These are phyloP conservation scores for Proteles cristata DNA, from an alignment of 2,113 vertebrate genomes.

Conservation along the genomic window DNA sequence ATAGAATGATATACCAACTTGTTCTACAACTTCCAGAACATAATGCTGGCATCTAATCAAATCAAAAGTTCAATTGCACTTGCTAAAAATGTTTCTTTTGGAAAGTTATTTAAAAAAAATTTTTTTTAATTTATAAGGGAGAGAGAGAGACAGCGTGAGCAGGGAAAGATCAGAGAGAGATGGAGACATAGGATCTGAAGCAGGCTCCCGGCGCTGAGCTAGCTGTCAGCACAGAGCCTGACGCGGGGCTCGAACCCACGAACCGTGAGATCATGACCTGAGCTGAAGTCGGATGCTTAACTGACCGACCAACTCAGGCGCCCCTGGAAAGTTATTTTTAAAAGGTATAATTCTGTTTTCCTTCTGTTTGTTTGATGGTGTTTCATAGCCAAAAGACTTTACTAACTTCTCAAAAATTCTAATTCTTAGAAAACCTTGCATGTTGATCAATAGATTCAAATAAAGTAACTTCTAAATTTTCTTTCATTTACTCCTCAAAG, in stretches of 20 bases:
- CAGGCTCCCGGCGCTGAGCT: no score
- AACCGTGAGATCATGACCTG: no score
- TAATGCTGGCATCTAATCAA: background rate
- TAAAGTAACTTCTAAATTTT: background rate
- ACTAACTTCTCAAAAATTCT: background rate
- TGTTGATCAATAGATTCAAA: background rate
- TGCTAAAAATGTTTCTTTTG: background rate
- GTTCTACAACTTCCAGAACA: background rate
- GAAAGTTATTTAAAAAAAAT: background rate
- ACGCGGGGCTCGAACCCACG: no score
- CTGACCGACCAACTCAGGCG: no score
- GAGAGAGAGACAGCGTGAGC: no score
- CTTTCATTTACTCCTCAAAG: background rate
- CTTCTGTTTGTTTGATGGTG: background rate
- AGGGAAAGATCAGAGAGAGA: no score
- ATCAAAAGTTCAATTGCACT: background rate
- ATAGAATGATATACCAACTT: background rate
- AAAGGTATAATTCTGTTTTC: slow-evolving; percentile 23
- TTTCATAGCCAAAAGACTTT: background rate
- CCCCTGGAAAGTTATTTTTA: background rate
- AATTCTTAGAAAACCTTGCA: background rate
- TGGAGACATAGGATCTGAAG: no score
- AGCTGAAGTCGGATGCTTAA: no score
- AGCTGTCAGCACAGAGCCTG: no score
- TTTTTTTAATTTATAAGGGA: no score